phyloP scores from a whole-genome alignment of 2,113 vertebrate genomes.

The Machaerirhynchus nigripectus region DNA sequence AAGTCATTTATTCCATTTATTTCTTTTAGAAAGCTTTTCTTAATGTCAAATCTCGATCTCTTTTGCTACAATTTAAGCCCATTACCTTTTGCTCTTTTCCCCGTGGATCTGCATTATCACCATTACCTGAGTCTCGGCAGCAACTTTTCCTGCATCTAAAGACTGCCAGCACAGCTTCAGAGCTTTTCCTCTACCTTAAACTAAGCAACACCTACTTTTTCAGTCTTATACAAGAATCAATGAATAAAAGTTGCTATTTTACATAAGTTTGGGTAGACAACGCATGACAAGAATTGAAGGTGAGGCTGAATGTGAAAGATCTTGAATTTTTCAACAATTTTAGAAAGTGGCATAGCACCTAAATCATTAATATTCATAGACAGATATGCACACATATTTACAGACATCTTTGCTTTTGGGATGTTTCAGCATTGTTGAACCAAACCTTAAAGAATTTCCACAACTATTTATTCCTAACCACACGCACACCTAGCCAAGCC shows the following conservation, averaged over 20 bases:
- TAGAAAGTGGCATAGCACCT: not conserved
- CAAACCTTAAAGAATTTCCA: not conserved
- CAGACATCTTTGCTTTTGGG: not conserved
- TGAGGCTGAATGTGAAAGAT: not conserved
- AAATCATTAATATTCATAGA: not conserved
- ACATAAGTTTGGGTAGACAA: not conserved
- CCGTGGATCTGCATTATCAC: not conserved
- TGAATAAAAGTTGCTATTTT: fast-evolving
- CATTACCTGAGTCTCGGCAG: not conserved
- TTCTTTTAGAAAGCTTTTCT: not conserved
- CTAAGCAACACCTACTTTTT: not conserved
- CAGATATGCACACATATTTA: not conserved
- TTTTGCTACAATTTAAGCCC: not conserved
- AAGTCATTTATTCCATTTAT: not conserved
- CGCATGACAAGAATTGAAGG: not conserved
- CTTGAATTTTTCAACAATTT: not conserved
- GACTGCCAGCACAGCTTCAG: not conserved
- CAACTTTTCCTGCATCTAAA: not conserved
- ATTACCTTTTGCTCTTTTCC: not conserved
- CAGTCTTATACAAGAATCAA: not conserved
- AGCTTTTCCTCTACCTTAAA: not conserved
- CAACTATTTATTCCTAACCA: not conserved
- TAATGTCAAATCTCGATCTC: not conserved
- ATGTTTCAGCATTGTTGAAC: not conserved
- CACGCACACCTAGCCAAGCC: not conserved